Percentiles rank a stretch among this genome's conserved stretches.
phyloP scores from a whole-genome alignment of 2,113 vertebrate species.

The Platysteira castanea region DNA sequence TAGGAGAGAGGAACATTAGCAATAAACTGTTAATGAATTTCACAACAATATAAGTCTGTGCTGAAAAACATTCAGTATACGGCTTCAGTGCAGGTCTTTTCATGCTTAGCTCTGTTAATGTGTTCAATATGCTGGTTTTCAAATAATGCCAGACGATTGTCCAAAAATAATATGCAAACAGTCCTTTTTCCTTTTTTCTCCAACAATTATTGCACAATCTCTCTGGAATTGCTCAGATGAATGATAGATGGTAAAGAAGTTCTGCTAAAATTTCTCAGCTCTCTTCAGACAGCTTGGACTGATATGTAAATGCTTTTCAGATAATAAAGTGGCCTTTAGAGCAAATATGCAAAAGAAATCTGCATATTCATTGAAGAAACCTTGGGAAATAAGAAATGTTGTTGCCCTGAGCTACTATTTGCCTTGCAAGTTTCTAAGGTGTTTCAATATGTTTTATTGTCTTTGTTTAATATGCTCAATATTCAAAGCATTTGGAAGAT shows the following conservation, averaged over 20 bases:
- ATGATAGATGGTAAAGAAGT: background rate
- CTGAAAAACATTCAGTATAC: background rate
- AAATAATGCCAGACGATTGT: background rate
- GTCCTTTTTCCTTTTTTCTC: background rate
- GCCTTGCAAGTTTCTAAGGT: slow-evolving; percentile 27
- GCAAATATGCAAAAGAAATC: background rate
- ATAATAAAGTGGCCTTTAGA: background rate
- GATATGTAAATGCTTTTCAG: background rate
- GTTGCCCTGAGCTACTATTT: slow-evolving; percentile 12
- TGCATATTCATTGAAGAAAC: slow-evolving; percentile 5
- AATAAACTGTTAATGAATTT: background rate
- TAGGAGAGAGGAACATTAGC: background rate
- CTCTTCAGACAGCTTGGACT: background rate
- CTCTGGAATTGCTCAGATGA: background rate
- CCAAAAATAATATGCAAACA: background rate
- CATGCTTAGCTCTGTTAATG: background rate
- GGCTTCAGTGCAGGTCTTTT: background rate
- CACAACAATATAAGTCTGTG: background rate
- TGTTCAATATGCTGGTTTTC: background rate
- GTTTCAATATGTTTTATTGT: slow-evolving; percentile 12
- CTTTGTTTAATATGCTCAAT: slow-evolving; percentile 26
- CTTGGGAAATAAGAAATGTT: slow-evolving; percentile 5
- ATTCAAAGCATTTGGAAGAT: slow-evolving; percentile 25
- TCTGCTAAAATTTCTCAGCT: background rate
- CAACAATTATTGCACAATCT: background rate